Conservation (phyloP, 2,113 vertebrate genomes). For the Callocephalon fimbriatum region DNA sequence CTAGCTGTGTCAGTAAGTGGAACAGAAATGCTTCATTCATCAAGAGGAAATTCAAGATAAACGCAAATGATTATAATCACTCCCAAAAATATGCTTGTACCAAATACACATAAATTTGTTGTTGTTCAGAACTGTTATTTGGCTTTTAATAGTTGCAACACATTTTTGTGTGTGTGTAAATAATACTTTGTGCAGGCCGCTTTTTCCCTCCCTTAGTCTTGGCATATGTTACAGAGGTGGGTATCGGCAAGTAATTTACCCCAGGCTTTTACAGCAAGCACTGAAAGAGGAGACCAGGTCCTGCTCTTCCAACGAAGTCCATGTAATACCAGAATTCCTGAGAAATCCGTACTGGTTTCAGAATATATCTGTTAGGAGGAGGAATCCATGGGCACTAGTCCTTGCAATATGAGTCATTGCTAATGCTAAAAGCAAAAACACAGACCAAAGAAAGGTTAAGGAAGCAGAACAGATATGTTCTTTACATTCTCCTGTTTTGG, state of each 20-base stretch:
- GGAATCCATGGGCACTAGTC: not conserved
- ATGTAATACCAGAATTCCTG: not conserved
- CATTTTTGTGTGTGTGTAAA: constrained; percentile 42
- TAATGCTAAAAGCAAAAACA: not conserved
- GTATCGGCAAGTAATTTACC: not conserved
- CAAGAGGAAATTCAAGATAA: constrained; percentile 61
- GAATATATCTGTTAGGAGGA: not conserved
- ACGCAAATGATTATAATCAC: constrained; percentile 58
- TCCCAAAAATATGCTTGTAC: constrained; percentile 40
- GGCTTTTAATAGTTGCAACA: constrained; percentile 54
- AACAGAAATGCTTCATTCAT: constrained; percentile 45
- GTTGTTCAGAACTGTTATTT: constrained; percentile 61
- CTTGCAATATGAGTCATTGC: not conserved
- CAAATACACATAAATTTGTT: constrained; percentile 59
- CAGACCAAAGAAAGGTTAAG: constrained; percentile 1
- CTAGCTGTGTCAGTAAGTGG: not conserved
- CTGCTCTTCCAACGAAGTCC: not conserved
- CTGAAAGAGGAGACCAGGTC: not conserved
- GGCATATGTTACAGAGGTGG: not conserved
- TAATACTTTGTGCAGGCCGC: constrained; percentile 39
- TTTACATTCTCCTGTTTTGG: constrained; percentile 35
- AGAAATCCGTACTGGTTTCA: not conserved
- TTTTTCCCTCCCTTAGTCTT: constrained; percentile 15
- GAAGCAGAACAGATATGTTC: constrained; percentile 3
- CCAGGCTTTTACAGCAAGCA: not conserved